phyloP scores from a whole-genome alignment of 92 coral and sea anemone species.

The Scolanthus callimorphus region DNA sequence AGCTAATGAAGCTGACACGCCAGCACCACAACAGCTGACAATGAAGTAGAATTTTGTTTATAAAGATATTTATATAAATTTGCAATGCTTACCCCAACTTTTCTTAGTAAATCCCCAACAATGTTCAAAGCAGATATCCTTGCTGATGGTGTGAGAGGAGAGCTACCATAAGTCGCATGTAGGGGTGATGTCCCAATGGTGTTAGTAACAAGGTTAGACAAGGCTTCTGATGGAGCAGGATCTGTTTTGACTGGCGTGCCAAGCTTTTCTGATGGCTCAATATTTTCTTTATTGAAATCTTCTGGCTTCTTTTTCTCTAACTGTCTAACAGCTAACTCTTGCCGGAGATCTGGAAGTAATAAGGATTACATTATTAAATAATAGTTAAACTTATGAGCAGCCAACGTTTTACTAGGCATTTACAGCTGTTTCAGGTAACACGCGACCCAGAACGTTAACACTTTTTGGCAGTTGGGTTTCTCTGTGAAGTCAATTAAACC shows the following conservation, averaged over 20 bases:
- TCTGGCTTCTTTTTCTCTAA: conserved; percentile 74
- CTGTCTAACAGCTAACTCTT: conserved; percentile 90
- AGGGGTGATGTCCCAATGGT: conserved; percentile 92
- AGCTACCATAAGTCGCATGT: conserved; percentile 83
- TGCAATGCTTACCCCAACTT: conserved; percentile 91
- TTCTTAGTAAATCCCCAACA: conserved; percentile 94
- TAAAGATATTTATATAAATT: too few relatives aligned
- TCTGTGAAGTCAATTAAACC: too few relatives aligned
- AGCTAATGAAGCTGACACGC: too few relatives aligned
- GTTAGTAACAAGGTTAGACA: conserved; percentile 51
- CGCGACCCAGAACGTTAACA: too few relatives aligned
- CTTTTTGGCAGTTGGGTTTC: too few relatives aligned
- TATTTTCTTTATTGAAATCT: conserved; percentile 76
- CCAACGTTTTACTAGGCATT: too few relatives aligned
- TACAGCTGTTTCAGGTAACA: too few relatives aligned
- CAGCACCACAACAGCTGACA: too few relatives aligned
- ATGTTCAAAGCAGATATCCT: conserved; percentile 97
- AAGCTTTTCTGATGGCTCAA: conserved; percentile 54
- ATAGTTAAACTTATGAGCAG: too few relatives aligned
- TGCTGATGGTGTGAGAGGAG: conserved; percentile 97
- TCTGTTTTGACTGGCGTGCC: conserved; percentile 70
- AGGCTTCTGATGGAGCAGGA: conserved; percentile 33
- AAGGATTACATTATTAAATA: too few relatives aligned
- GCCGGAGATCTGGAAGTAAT: conserved; percentile 90
- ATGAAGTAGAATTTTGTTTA: too few relatives aligned